A percentile compares a stretch with the other conserved stretches of the same genome.
Evolutionary conservation across 92 coral and sea anemone genomes (phyloP).

Genomic region (Parazoanthus swiftii): DNA sequence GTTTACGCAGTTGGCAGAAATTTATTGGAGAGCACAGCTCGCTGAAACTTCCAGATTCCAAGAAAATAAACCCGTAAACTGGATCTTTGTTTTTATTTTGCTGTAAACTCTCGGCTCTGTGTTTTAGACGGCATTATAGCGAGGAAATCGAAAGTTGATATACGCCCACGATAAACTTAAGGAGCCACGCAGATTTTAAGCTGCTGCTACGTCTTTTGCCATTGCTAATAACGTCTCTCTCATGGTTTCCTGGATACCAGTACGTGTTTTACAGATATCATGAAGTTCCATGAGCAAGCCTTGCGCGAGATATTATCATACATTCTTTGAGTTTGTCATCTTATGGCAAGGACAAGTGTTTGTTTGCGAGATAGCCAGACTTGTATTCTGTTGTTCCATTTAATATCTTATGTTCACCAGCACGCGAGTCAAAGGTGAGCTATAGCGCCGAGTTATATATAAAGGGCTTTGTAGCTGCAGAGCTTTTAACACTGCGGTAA

Average conservation of each 20-base stretch:
- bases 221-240: too few relatives aligned
- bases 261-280: not conserved
- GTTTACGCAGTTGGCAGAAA: too few relatives aligned
- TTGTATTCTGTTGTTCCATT: not conserved
- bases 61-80: not conserved
- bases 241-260: not conserved
- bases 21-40: too few relatives aligned
- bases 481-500: not conserved
- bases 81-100: too few relatives aligned
- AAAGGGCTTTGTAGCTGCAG: not conserved
- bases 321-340: not conserved
- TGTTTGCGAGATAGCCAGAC: not conserved
- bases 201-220: not conserved
- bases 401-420: not conserved
- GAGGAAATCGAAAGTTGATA: not conserved
- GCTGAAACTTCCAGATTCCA: too few relatives aligned
- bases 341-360: not conserved
- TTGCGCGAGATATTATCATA: not conserved
- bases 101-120: not conserved
- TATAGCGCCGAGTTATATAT: not conserved
- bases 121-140: not conserved
- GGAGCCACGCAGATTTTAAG: not conserved
- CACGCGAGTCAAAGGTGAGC: not conserved
- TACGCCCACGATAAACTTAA: not conserved
- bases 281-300: not conserved